Percentiles rank a stretch among this genome's conserved stretches.
Conservation (phyloP, 2,888 invertebrate genomes). For the Serrognathus titanus region DNA sequence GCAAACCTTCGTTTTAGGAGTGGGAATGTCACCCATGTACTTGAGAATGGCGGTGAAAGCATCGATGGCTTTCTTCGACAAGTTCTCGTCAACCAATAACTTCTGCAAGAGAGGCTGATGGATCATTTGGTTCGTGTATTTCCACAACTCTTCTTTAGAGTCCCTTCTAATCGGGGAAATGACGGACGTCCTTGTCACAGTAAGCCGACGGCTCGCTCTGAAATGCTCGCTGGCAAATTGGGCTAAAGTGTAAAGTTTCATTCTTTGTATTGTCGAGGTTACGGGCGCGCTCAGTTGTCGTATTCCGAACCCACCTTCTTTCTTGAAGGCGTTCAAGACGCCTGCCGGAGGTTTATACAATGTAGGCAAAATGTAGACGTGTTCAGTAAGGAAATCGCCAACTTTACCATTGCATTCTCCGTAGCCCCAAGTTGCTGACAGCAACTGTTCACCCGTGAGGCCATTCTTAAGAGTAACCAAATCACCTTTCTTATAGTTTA, state of each 20-base stretch:
- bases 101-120: slow-evolving; percentile 79
- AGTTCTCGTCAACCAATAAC: slow-evolving; percentile 65
- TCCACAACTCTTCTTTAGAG: slow-evolving; percentile 75
- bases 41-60: slow-evolving; percentile 74
- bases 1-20: slow-evolving; percentile 67
- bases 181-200: slow-evolving; percentile 62
- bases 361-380: slow-evolving; percentile 82
- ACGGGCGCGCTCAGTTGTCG: slow-evolving; percentile 45
- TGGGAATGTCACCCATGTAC: slow-evolving; percentile 93
- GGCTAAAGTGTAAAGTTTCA: slow-evolving; percentile 77
- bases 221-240: slow-evolving; percentile 83
- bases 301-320: slow-evolving; percentile 51
- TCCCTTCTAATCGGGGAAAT: slow-evolving; percentile 63
- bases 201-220: slow-evolving; percentile 47
- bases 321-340: slow-evolving; percentile 64
- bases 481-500: slow-evolving; percentile 67
- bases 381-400: slow-evolving; percentile 85
- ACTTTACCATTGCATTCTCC: slow-evolving; percentile 67
- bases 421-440: slow-evolving; percentile 69
- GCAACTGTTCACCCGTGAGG: slow-evolving; percentile 69
- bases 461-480: slow-evolving; percentile 75
- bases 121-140: slow-evolving; percentile 75
- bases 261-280: slow-evolving; percentile 59
- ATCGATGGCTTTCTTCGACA: slow-evolving; percentile 69
- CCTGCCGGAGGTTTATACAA: slow-evolving; percentile 68